These are phyloP conservation scores for Sitta europaea DNA, from an alignment of 2,113 vertebrate species.

Conservation along the genomic window DNA sequence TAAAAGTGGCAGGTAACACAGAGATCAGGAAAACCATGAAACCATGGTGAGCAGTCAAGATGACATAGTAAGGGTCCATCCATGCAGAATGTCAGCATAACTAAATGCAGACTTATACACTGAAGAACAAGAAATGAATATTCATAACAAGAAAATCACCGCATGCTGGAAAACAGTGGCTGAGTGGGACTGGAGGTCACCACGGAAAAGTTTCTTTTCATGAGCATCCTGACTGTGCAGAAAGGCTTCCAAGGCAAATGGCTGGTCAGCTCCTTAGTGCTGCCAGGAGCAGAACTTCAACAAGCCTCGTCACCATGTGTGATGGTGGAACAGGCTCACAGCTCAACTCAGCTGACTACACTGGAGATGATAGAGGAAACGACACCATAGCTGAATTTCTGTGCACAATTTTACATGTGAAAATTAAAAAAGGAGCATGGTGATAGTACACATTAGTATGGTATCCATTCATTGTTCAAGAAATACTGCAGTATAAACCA, in stretches of 20 bases:
- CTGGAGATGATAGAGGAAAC: not conserved
- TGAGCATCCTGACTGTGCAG: not conserved
- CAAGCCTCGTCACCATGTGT: accelerated
- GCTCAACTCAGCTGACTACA: not conserved
- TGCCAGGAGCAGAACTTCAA: not conserved
- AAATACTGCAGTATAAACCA: not conserved
- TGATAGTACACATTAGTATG: not conserved
- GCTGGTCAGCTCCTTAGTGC: not conserved
- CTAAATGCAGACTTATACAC: not conserved
- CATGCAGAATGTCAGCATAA: not conserved
- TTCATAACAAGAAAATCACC: not conserved
- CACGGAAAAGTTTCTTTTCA: not conserved
- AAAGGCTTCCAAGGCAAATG: not conserved
- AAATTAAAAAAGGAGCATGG: not conserved
- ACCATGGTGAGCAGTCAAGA: not conserved
- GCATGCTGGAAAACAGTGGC: not conserved
- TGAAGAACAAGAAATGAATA: not conserved
- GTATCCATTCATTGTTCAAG: not conserved
- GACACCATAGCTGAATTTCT: not conserved
- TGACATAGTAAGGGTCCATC: not conserved
- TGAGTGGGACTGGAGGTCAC: not conserved
- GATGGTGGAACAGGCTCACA: not conserved
- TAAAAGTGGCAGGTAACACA: not conserved
- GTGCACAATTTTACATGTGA: not conserved
- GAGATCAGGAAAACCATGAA: not conserved